These are phyloP conservation scores for Ecdyonurus torrentis DNA, from an alignment of 2,888 invertebrate species.

Conservation along the genomic window DNA sequence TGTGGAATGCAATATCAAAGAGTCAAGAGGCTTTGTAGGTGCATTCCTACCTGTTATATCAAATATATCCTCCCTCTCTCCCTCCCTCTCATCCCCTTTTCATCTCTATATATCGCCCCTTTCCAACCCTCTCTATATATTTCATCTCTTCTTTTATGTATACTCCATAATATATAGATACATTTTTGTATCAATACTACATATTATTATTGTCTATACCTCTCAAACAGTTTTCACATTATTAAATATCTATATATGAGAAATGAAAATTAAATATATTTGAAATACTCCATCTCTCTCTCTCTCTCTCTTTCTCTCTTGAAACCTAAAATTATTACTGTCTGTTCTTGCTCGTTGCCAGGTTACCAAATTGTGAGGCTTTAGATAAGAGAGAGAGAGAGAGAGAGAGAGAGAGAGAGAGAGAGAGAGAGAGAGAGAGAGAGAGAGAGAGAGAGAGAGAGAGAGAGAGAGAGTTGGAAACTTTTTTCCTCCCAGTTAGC, in stretches of 20 bases:
- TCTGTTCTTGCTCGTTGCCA: too few relatives aligned
- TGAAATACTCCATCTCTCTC: slow-evolving; percentile 18
- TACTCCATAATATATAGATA: slow-evolving; percentile 14
- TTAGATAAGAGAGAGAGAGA: too few relatives aligned
- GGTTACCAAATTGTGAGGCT: too few relatives aligned
- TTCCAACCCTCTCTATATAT: slow-evolving; percentile 9
- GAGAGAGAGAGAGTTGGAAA: too few relatives aligned
- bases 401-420: too few relatives aligned
- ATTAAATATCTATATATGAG: background rate
- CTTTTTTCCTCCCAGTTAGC: too few relatives aligned
- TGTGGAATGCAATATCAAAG: background rate
- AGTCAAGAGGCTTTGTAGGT: background rate
- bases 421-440: too few relatives aligned
- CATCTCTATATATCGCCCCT: too few relatives aligned
- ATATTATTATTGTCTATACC: background rate
- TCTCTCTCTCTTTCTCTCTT: slow-evolving; percentile 4
- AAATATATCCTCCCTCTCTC: slow-evolving; percentile 7
- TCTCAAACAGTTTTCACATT: background rate
- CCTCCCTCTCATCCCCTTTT: too few relatives aligned
- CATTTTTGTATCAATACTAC: slow-evolving; percentile 9
- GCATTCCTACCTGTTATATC: background rate
- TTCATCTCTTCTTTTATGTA: background rate
- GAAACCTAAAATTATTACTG: slow-evolving; percentile 7
- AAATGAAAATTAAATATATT: slow-evolving; percentile 21
- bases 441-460: too few relatives aligned